phyloP scores from a whole-genome alignment of 2,113 vertebrate genomes.

The Chlorocebus sabaeus region DNA sequence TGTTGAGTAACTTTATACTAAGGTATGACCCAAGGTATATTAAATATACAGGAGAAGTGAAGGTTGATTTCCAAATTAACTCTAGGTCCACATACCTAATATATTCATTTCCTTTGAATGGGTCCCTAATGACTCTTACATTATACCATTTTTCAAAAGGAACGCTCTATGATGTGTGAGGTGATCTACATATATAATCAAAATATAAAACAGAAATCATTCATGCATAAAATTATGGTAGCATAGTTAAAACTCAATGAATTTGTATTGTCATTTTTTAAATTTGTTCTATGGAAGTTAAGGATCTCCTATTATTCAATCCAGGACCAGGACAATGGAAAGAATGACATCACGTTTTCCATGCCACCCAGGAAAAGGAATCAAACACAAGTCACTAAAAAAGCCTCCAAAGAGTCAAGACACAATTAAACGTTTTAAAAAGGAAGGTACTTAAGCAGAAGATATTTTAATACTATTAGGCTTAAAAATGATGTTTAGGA shows the following conservation, averaged over 20 bases:
- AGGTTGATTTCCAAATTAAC: slow-evolving; percentile 40
- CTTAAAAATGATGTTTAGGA: background rate
- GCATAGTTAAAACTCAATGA: slow-evolving; percentile 36
- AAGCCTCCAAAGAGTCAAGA: background rate
- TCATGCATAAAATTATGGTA: slow-evolving; percentile 29
- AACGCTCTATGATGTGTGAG: background rate
- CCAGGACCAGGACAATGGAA: background rate
- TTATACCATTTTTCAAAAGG: slow-evolving; percentile 36
- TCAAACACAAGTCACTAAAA: background rate
- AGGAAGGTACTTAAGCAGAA: background rate
- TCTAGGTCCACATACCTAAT: background rate
- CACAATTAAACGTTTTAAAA: background rate
- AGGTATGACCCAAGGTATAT: background rate
- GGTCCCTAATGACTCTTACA: background rate
- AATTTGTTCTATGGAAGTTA: background rate
- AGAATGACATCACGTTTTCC: background rate
- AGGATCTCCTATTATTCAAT: background rate
- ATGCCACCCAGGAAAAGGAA: background rate
- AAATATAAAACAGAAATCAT: slow-evolving; percentile 27
- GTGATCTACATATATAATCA: background rate
- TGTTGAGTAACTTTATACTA: background rate
- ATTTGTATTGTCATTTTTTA: background rate
- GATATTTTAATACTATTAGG: background rate
- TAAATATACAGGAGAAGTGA: slow-evolving; percentile 23
- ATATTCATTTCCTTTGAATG: background rate